phyloP scores from a whole-genome alignment of 2,888 invertebrate genomes.

The Euproctis similis region DNA sequence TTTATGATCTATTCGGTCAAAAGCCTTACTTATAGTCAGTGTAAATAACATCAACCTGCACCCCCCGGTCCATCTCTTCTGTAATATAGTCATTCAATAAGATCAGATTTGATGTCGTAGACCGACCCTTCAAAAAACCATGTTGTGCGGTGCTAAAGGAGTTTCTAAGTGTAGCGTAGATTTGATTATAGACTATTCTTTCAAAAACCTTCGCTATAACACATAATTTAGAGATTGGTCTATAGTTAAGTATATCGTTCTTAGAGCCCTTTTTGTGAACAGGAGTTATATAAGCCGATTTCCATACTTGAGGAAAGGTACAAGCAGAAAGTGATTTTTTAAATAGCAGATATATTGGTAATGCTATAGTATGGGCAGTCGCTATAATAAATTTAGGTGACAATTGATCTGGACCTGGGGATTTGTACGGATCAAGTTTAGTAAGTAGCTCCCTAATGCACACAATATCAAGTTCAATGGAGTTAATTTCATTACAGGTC shows the following conservation, averaged over 20 bases:
- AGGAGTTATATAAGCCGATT: neutral
- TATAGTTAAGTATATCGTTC: neutral
- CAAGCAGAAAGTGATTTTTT: too few relatives aligned
- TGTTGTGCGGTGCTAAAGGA: neutral
- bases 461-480: too few relatives aligned
- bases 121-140: neutral
- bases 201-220: neutral
- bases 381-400: too few relatives aligned
- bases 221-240: neutral
- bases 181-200: neutral
- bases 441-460: too few relatives aligned
- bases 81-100: neutral
- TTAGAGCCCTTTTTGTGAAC: neutral
- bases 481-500: too few relatives aligned
- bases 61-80: neutral
- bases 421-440: too few relatives aligned
- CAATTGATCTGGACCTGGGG: too few relatives aligned
- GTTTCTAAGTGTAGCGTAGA: neutral
- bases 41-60: neutral
- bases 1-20: too few relatives aligned
- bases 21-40: neutral
- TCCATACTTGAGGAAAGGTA: neutral
- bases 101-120: neutral
- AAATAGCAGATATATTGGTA: too few relatives aligned
- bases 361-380: too few relatives aligned